These are phyloP conservation scores for Dendrocincla fuliginosa DNA, from an alignment of 2,797 vertebrate genomes.

Conservation along the genomic window DNA sequence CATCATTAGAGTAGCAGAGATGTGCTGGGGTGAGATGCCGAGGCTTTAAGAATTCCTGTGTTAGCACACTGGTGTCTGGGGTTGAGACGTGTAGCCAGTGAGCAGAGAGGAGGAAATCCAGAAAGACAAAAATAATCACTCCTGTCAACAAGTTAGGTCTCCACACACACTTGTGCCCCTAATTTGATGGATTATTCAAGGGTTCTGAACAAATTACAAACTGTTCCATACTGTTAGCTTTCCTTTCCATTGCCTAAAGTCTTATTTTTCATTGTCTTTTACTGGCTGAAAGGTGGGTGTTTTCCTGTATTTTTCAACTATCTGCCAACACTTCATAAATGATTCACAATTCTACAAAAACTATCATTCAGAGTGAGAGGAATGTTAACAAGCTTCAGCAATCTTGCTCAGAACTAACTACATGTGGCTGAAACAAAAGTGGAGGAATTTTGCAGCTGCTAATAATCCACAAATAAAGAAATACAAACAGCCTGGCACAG, in stretches of 20 bases:
- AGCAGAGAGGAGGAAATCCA: not conserved
- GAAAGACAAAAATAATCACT: not conserved
- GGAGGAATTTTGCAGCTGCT: not conserved
- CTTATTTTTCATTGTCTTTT: conserved; percentile 20
- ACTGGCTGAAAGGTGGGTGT: not conserved
- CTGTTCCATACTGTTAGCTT: not conserved
- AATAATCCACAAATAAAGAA: not conserved
- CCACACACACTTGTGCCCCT: not conserved
- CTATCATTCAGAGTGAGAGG: not conserved
- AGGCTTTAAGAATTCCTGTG: not conserved
- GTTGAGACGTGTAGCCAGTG: not conserved
- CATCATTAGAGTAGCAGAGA: not conserved
- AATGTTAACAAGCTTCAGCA: not conserved
- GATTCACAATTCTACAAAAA: conserved; percentile 9
- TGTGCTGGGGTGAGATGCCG: not conserved
- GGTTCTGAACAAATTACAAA: not conserved
- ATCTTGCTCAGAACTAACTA: not conserved
- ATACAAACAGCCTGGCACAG: not conserved
- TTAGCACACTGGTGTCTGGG: not conserved
- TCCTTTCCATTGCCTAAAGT: not conserved
- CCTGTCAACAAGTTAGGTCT: not conserved
- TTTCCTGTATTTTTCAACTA: conserved; percentile 6
- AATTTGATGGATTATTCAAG: not conserved
- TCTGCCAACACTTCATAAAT: conserved; percentile 14
- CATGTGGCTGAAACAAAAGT: not conserved